Base-by-base conservation (phyloP, 2,888 invertebrate genomes). In the Andrena fulva region DNA sequence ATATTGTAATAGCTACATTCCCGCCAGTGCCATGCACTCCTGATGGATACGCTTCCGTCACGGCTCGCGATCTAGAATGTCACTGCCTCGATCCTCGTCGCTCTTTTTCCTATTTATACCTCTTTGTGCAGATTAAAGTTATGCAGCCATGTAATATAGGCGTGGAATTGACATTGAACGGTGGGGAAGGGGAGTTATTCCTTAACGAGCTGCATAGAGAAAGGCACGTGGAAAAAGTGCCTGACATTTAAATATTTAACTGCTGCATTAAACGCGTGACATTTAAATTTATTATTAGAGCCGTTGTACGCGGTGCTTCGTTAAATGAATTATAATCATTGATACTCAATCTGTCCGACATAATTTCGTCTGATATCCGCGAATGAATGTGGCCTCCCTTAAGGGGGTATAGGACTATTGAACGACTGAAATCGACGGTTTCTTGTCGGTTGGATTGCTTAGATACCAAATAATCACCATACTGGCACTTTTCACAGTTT, bases 91-190 rank as follows among this genome's bases (percentile, higher is more conserved):
- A 52, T 50, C 56, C 54, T 56, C 27, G 5, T 64, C 42, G 35
- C 60, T 82, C 10, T 31, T 62, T 54, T 62, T 54, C 62, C 56
- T 67, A 56, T 60, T 56, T 63, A 75, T 71, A 31, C 42, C 20
- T 29, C 66, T 63, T 64, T 64, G 50, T 42, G 24, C n/a, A 31
- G 24, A 56, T 50, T 52, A 54, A 72, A 60, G 35, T 35, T 73
- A 80, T 73, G 72, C 50, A 50, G 35, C 50, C 29, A 66, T 33
- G 75, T 48, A 7, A 20, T 54, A 70, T 59, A 68, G 67, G 80
- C 67, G 69, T 70, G 73, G 69, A 77, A 63, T 74, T 81, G 70
- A 64, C 80, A 82, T 80, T 80, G 80, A 75, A 52, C 68, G 52
- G 16, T 24, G 16, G 63, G 31, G 74, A 64, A 60, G 64, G 27